These are phyloP conservation scores for Caracal caracal DNA, from an alignment of 2,113 vertebrate genomes.

Conservation along the genomic window DNA sequence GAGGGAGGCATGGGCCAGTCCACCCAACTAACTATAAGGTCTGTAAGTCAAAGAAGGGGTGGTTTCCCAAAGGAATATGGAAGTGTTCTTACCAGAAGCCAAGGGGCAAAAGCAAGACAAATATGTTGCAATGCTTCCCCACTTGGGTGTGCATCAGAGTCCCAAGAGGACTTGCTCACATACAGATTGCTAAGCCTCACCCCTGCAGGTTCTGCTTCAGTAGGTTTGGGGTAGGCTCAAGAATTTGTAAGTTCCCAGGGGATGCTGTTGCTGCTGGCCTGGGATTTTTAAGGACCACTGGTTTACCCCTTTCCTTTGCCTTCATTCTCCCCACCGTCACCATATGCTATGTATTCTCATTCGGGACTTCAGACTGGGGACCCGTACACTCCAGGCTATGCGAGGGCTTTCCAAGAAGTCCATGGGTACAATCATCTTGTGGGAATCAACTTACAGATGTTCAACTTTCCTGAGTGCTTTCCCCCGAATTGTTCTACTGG, in stretches of 20 bases:
- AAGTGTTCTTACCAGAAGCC: neutral
- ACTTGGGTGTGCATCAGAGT: neutral
- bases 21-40: neutral
- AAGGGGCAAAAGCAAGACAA: neutral
- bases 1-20: neutral
- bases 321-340: neutral
- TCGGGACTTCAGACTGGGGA: neutral
- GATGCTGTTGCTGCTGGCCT: neutral
- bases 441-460: accelerated
- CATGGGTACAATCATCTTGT: accelerated
- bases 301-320: neutral
- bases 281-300: neutral
- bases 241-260: neutral
- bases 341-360: too few species aligned
- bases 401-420: neutral
- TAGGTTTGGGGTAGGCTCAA: neutral
- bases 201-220: neutral
- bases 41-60: neutral
- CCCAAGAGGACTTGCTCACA: neutral
- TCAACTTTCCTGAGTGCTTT: neutral
- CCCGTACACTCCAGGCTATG: accelerated
- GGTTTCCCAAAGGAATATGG: neutral
- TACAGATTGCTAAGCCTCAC: neutral
- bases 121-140: neutral
- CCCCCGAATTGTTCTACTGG: neutral